Conservation (phyloP, 2,113 vertebrate species). For the Martes martes region DNA sequence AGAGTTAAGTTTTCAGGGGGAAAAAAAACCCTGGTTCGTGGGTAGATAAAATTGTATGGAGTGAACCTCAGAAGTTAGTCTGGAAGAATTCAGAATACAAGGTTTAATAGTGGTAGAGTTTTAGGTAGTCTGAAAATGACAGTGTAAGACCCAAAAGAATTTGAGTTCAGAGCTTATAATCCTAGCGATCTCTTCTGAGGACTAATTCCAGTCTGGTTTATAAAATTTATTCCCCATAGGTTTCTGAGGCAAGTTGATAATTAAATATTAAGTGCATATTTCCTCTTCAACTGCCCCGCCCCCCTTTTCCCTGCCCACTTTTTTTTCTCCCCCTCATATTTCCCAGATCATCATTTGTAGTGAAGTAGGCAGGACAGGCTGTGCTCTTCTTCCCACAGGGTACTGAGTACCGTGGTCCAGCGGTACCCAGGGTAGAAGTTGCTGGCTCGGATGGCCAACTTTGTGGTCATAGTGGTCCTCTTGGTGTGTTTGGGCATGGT, state of each 20-base stretch:
- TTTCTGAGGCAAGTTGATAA: not conserved
- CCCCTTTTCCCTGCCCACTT: not conserved
- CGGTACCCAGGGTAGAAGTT: not conserved
- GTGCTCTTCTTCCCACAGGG: not conserved
- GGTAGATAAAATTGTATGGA: not conserved
- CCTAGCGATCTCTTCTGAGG: not conserved
- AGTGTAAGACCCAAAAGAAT: not conserved
- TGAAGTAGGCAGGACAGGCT: not conserved
- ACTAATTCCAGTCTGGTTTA: not conserved
- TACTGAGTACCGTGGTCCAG: not conserved
- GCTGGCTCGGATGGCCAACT: not conserved
- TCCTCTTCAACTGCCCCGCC: not conserved
- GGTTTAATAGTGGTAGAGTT: not conserved
- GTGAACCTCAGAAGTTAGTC: not conserved
- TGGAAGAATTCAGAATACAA: not conserved
- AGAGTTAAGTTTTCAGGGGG: not conserved
- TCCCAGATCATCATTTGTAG: not conserved
- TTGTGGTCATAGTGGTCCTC: not conserved
- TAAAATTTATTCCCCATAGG: not conserved
- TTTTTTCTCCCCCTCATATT: not conserved
- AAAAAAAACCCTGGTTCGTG: not conserved
- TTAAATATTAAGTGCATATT: slow-evolving; percentile 16
- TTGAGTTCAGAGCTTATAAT: not conserved
- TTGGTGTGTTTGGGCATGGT: not conserved
- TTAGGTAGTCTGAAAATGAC: not conserved